Evolutionary conservation across 2,888 invertebrate genomes (phyloP), one percentile per base, ranked within the genome.

Genomic region (Pandemis corylana): DNA sequence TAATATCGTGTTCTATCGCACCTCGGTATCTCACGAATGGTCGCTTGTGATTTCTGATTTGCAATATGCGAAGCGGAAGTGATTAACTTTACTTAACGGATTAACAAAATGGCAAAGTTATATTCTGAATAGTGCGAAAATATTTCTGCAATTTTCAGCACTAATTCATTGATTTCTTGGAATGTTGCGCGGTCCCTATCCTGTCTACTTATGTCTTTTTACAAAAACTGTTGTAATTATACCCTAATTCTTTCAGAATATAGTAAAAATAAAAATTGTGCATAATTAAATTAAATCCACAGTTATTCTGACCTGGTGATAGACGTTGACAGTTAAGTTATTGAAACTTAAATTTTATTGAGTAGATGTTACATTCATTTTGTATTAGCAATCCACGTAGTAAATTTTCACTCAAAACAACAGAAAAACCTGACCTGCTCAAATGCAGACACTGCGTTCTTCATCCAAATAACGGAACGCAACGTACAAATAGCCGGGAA

Each of bases 371-470:
- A 36, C 28, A 36, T 44, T 44, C 20, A 20, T 20, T 20, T 20
- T 20, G 5, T 49, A 13, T 13, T 49, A 1, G 49, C 4, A 49
- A 49, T 13, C 13, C 15, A 15, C 51, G 5, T 7, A 20, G 3
- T 56, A 9, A 56, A 20, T 15, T 7, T 20, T 15, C 53, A 51
- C n/a, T 51, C 51, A 56, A 7, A 7, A 7, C 2, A 15, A 7
- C 20, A 56, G 28, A 56, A 56, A n/a, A 59, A 59, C 7, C 12
- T 59, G 28, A 59, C 28, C 59, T 10, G 5, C 28, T 59, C 72
- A 67, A 80, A 78, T 70, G 71, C 28, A 20, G 5, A 3, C 59
- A 59, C 28, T 28, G 12, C 20, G 20, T 28, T 46, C 12, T 20
- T 20, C 44, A 46, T 20, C 41, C 20, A 46, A 46, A 42, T n/a